A percentile compares a stretch with the other conserved stretches of the same genome.
Evolutionary conservation across 2,888 invertebrate genomes (phyloP).

Genomic region (Ctena decussata): DNA sequence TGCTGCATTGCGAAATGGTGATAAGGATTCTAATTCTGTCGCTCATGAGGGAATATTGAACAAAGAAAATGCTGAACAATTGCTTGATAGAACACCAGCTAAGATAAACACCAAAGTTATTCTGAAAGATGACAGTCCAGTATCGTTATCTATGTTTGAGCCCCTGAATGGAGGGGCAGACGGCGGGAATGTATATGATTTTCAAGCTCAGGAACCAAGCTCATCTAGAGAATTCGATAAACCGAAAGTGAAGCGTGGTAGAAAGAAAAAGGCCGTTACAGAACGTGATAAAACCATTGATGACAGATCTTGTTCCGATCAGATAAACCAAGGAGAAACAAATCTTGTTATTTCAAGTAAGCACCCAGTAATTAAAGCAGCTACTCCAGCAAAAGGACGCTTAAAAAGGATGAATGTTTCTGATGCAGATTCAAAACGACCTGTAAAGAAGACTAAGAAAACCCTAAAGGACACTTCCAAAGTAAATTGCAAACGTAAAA

Average conservation of each 20-base stretch:
- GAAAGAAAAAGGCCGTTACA: slow-evolving; percentile 16
- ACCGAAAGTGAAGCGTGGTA: slow-evolving; percentile 22
- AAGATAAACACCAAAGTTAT: background rate
- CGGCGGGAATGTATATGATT: slow-evolving; percentile 49
- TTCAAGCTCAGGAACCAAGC: slow-evolving; percentile 25
- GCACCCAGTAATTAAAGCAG: slow-evolving; percentile 6
- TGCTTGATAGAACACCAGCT: background rate
- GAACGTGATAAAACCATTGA: background rate
- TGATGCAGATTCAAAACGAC: background rate
- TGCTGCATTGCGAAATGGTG: background rate
- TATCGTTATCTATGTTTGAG: slow-evolving; percentile 50
- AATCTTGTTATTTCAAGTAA: slow-evolving; percentile 14
- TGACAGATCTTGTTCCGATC: background rate
- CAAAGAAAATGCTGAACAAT: background rate
- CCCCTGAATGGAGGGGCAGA: slow-evolving; percentile 45
- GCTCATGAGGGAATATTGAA: background rate
- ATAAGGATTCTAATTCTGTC: background rate
- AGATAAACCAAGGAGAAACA: background rate
- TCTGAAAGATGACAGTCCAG: background rate
- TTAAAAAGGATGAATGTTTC: background rate
- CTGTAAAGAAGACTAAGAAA: background rate
- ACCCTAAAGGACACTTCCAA: background rate
- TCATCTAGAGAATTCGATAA: slow-evolving; percentile 4
- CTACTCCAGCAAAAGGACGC: background rate
- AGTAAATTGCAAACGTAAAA: background rate